phyloP scores from a whole-genome alignment of 2,888 invertebrate genomes.

The Tryphoninae sp. region DNA sequence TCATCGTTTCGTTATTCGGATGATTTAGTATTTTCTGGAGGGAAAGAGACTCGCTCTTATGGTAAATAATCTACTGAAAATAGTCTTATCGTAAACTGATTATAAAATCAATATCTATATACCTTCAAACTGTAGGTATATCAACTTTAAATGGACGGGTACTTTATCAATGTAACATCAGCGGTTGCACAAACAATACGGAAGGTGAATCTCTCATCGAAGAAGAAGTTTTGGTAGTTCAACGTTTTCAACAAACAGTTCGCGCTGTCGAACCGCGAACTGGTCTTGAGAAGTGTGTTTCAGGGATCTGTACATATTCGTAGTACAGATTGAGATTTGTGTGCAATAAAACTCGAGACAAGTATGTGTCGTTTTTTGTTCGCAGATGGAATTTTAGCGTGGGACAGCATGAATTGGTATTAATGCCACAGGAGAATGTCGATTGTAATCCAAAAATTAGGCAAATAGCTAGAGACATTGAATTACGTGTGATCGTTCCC shows the following conservation, averaged over 20 bases:
- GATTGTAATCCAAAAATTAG: slow-evolving; percentile 81
- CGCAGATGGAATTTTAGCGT: slow-evolving; percentile 97
- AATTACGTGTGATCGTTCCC: slow-evolving; percentile 86
- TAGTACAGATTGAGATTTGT: not conserved
- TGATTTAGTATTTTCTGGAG: slow-evolving; percentile 93
- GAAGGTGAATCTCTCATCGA: slow-evolving; percentile 81
- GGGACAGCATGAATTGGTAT: slow-evolving; percentile 91
- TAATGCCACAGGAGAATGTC: slow-evolving; percentile 80
- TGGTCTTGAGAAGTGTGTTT: slow-evolving; percentile 89
- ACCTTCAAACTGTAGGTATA: slow-evolving; percentile 80
- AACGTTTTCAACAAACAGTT: slow-evolving; percentile 92
- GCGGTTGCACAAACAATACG: slow-evolving; percentile 88
- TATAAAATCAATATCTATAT: slow-evolving; percentile 15
- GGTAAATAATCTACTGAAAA: slow-evolving; percentile 81
- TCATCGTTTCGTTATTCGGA: slow-evolving; percentile 94
- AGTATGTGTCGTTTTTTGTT: slow-evolving; percentile 15
- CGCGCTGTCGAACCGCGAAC: slow-evolving; percentile 93
- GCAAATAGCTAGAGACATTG: slow-evolving; percentile 78
- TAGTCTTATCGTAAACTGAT: slow-evolving; percentile 11
- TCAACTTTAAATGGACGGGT: slow-evolving; percentile 87
- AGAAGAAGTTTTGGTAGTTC: slow-evolving; percentile 88
- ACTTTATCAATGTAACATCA: slow-evolving; percentile 90
- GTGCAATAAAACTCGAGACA: not conserved
- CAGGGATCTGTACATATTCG: too few species aligned
- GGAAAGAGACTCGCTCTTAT: slow-evolving; percentile 92